Percentiles rank a stretch among this genome's conserved stretches.
Conservation (phyloP, 2,888 invertebrate genomes). For the Dynastes hyllus region DNA sequence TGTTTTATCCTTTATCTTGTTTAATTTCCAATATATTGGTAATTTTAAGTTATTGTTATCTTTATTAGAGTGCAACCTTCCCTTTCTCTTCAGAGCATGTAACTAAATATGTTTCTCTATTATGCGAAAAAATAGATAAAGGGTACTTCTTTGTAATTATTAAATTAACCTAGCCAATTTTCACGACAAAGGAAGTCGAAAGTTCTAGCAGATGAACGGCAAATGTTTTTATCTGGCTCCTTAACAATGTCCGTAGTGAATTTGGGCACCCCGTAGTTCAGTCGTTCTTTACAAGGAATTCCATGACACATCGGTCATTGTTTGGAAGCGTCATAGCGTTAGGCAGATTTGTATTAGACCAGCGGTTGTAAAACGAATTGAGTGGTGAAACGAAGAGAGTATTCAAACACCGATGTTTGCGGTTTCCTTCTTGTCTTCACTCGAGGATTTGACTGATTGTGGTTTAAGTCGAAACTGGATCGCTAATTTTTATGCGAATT, state of each 20-base stretch:
- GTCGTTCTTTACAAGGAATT: slow-evolving; percentile 58
- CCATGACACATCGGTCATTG: slow-evolving; percentile 56
- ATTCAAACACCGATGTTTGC: neutral
- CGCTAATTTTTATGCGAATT: too few species aligned
- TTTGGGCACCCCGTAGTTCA: slow-evolving; percentile 54
- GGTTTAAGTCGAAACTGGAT: too few species aligned
- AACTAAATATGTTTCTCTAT: slow-evolving; percentile 26
- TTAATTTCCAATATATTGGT: too few species aligned
- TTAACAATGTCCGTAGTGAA: slow-evolving; percentile 55
- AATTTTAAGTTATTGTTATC: too few species aligned
- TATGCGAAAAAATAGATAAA: neutral
- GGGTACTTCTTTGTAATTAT: slow-evolving; percentile 27
- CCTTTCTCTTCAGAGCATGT: neutral
- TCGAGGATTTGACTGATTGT: neutral
- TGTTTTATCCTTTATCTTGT: too few species aligned
- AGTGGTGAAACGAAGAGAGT: slow-evolving; percentile 17
- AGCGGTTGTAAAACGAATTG: slow-evolving; percentile 50
- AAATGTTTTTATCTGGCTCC: slow-evolving; percentile 35
- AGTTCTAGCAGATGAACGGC: slow-evolving; percentile 9
- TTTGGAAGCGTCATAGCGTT: slow-evolving; percentile 56
- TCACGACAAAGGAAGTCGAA: neutral
- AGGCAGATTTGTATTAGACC: slow-evolving; percentile 46
- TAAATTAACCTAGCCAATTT: slow-evolving; percentile 39
- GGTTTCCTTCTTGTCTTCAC: neutral
- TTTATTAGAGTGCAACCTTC: too few species aligned